These are phyloP conservation scores for Festucalex cinctus DNA, from an alignment of 2,113 vertebrate species.

Conservation along the genomic window DNA sequence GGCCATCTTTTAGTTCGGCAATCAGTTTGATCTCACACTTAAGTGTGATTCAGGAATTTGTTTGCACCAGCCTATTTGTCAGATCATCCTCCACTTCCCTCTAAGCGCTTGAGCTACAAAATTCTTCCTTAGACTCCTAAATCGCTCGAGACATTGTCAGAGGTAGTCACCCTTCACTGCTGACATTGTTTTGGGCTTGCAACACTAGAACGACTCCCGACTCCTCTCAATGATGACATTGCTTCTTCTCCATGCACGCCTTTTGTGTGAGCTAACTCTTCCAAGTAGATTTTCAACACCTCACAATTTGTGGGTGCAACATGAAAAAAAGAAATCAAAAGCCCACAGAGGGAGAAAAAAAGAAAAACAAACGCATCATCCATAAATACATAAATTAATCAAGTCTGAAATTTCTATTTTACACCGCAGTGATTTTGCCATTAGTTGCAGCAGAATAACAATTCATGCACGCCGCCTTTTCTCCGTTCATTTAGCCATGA, in stretches of 20 bases:
- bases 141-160: constrained; percentile 63
- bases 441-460: constrained; percentile 72
- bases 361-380: constrained; percentile 57
- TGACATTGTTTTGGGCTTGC: constrained; percentile 53
- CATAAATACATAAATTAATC: constrained; percentile 81
- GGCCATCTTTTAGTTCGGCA: constrained; percentile 12
- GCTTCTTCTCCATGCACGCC: constrained; percentile 23
- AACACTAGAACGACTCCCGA: constrained; percentile 36
- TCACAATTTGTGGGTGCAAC: constrained; percentile 59
- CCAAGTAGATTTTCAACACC: constrained; percentile 40
- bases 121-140: constrained; percentile 44
- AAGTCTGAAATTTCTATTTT: constrained; percentile 81
- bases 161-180: constrained; percentile 58
- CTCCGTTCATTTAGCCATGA: constrained; percentile 76
- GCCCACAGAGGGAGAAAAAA: constrained; percentile 26
- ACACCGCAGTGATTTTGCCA: constrained; percentile 76
- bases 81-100: constrained; percentile 32
- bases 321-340: constrained; percentile 58
- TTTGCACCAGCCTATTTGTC: constrained; percentile 47
- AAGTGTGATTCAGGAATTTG: constrained; percentile 11
- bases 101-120: constrained; percentile 31
- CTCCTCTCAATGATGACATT: constrained; percentile 27
- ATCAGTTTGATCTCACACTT: constrained; percentile 18
- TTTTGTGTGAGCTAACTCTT: constrained; percentile 36
- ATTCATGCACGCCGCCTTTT: constrained; percentile 63